phyloP scores from a whole-genome alignment of 2,113 vertebrate species.

The Melanerpes aurifrons region DNA sequence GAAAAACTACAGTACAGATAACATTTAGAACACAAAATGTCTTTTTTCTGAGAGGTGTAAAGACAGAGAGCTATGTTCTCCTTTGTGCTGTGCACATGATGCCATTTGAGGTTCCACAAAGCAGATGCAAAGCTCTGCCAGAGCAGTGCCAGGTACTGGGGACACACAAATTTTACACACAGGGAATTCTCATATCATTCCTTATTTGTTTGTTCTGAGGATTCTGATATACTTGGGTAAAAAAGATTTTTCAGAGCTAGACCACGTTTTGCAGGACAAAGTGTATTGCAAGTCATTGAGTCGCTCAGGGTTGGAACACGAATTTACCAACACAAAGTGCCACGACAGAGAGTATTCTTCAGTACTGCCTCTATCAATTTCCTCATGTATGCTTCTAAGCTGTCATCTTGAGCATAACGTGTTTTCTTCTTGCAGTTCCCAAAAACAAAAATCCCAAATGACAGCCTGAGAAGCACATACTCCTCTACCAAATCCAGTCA shows the following conservation, averaged over 20 bases:
- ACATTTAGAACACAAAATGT: not conserved
- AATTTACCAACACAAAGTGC: not conserved
- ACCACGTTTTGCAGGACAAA: accelerated
- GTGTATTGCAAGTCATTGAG: not conserved
- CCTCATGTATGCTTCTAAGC: not conserved
- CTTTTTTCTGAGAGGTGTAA: not conserved
- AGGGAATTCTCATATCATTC: not conserved
- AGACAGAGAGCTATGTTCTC: not conserved
- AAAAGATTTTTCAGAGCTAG: not conserved
- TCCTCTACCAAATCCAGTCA: slow-evolving; percentile 28
- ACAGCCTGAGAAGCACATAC: not conserved
- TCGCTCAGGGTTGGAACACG: not conserved
- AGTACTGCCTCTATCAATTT: not conserved
- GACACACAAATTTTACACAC: not conserved
- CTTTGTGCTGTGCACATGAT: not conserved
- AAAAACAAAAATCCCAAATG: not conserved
- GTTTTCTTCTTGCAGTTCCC: slow-evolving; percentile 39
- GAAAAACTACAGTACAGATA: not conserved
- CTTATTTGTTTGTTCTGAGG: not conserved
- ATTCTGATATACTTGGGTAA: not conserved
- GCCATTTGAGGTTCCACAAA: not conserved
- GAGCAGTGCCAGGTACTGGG: not conserved
- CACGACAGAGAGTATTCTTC: not conserved
- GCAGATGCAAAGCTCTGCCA: not conserved
- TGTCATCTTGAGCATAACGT: not conserved